Conservation (phyloP, 2,113 vertebrate species). For the Pogona vitticeps region DNA sequence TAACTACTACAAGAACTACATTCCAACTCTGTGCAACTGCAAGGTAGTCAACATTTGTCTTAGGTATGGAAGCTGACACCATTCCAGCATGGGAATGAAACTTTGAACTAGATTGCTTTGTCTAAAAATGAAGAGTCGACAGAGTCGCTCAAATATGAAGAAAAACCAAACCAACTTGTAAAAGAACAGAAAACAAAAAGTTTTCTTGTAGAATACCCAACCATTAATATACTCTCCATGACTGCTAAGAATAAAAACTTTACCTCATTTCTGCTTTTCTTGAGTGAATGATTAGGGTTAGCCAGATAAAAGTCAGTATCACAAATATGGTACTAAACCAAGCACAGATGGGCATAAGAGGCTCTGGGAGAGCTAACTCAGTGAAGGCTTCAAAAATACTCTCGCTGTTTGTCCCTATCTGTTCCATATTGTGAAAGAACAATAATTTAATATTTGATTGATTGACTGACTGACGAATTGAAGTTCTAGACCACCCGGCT, state of each 20-base stretch:
- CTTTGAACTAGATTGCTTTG: conserved; percentile 40
- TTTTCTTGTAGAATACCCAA: conserved; percentile 31
- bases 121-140: conserved; percentile 47
- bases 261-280: background rate
- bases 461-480: background rate
- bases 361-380: no score
- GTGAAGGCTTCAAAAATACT: background rate
- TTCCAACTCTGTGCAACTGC: conserved; percentile 56
- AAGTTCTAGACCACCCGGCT: no score
- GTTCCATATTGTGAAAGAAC: no score
- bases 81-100: conserved; percentile 49
- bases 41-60: conserved; percentile 59
- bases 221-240: background rate
- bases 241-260: conserved; percentile 9
- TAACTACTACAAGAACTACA: conserved; percentile 67
- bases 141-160: conserved; percentile 56
- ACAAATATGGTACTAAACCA: background rate
- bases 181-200: conserved; percentile 26
- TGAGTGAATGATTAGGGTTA: background rate
- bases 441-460: no score
- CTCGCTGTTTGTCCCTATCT: no score
- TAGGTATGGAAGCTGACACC: conserved; percentile 57
- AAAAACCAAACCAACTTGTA: conserved; percentile 53
- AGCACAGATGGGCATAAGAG: background rate
- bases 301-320: background rate